Base-by-base conservation (phyloP, 2,888 invertebrate species). In the Drosophila longiperda region DNA sequence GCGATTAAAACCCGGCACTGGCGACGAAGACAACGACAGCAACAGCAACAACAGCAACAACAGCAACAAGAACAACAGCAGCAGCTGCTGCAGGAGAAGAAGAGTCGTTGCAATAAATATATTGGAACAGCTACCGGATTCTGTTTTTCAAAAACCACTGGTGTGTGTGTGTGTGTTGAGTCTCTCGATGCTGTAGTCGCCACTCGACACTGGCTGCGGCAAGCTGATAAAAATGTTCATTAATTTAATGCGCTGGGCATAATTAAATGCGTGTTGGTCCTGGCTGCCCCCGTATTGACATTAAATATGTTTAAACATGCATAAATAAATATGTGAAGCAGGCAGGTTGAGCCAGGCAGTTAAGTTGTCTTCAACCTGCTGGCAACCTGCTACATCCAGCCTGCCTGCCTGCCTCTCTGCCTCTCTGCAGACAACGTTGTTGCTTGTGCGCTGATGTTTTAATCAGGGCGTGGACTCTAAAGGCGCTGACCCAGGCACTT, bases 301-400 rank as follows among this genome's bases (percentile, higher is more conserved):
- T 87, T 87, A 87, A 87, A 87, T 89, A 87, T 87, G 85, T 87
- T 89, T 89, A 87, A 87, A 82, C 87, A 89, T 87, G 87, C 89
- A 89, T 89, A 87, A 89, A 89, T 87, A 87, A 86, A 84, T 84
- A 69, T 70, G 45, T 48, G 60, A 40, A 49, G 45, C 32, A 66
- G n/a, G 20, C 20, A 52, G 57, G 17, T 45, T 23, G n/a, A 40
- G n/a, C 29, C 29, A 26, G 38, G 49, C 55, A 64, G 55, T 40
- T 40, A 38, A 57, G 42, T 32, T 57, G 57, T 57, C 57, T 57
- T 40, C 29, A 32, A 32, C 42, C 15, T 15, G 57, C 57, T 20
- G 8, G 50, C 50, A 29, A 29, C 29, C 29, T 50, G 50, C 42
- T 49, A 34, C 50, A 32, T 17, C 29, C 23, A 15, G 15, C 23